Evolutionary conservation across 2,113 vertebrate genomes (phyloP).

Genomic region (Barnardius zonarius): DNA sequence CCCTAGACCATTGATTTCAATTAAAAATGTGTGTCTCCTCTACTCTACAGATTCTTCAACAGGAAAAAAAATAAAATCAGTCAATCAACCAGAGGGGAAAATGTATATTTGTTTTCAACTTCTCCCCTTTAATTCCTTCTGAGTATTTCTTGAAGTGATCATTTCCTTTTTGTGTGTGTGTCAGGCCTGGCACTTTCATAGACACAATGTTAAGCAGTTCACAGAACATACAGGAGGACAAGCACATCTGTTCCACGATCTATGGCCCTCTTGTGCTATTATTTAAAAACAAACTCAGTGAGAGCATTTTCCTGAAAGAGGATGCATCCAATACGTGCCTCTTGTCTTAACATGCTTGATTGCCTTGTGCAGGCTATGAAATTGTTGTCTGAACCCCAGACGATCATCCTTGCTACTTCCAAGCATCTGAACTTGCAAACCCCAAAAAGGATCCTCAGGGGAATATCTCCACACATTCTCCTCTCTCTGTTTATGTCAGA

Average conservation of each 20-base stretch:
- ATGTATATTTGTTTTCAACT: neutral
- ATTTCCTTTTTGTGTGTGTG: neutral
- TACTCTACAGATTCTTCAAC: neutral
- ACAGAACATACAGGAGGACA: neutral
- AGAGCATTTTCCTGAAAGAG: neutral
- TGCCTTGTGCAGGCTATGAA: neutral
- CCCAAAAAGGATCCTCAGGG: neutral
- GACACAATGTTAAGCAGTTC: neutral
- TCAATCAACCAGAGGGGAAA: neutral
- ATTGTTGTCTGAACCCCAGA: neutral
- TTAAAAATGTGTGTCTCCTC: neutral
- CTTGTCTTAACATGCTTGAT: neutral
- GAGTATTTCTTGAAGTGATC: neutral
- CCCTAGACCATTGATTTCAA: conserved; percentile 4
- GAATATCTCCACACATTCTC: neutral
- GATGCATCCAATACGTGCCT: neutral
- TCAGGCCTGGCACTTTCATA: neutral
- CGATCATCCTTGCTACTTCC: neutral
- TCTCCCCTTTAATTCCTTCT: neutral
- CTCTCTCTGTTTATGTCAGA: neutral
- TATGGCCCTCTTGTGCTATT: neutral
- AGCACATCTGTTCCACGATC: neutral
- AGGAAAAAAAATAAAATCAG: neutral
- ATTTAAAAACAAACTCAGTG: neutral
- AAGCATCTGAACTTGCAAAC: neutral